phyloP scores from a whole-genome alignment of 2,888 invertebrate species.

The Thereva nobilitata region DNA sequence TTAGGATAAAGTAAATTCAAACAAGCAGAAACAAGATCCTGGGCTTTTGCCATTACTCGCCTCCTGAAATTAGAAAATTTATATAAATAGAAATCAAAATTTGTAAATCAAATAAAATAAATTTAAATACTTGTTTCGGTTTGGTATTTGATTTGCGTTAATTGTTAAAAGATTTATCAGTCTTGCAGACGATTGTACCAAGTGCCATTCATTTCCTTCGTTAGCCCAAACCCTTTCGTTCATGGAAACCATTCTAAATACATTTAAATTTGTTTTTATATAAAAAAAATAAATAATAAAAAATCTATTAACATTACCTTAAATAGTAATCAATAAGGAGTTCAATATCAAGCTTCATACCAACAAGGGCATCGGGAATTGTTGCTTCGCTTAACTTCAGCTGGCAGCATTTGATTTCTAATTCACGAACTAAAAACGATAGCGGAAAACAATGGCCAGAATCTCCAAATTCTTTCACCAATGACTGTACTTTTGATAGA shows the following conservation, averaged over 20 bases:
- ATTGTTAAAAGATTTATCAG: slow-evolving; percentile 72
- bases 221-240: slow-evolving; percentile 86
- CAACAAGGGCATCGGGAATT: slow-evolving; percentile 76
- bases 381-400: slow-evolving; percentile 71
- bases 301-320: slow-evolving; percentile 47
- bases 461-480: slow-evolving; percentile 77
- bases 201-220: slow-evolving; percentile 82
- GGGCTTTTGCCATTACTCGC: slow-evolving; percentile 69
- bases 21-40: slow-evolving; percentile 75
- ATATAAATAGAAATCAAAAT: background rate
- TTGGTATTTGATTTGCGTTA: slow-evolving; percentile 64
- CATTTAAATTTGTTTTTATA: slow-evolving; percentile 36
- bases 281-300: slow-evolving; percentile 6
- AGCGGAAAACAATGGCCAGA: slow-evolving; percentile 88
- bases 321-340: slow-evolving; percentile 83
- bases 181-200: slow-evolving; percentile 75
- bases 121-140: slow-evolving; percentile 52
- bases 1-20: slow-evolving; percentile 77
- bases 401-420: slow-evolving; percentile 78
- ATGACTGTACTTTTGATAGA: slow-evolving; percentile 74
- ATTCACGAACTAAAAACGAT: slow-evolving; percentile 78
- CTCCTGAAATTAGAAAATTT: slow-evolving; percentile 60
- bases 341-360: slow-evolving; percentile 76
- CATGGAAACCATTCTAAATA: slow-evolving; percentile 70
- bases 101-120: background rate